Base-by-base conservation (phyloP, 2,888 invertebrate genomes). In the Athetis lepigone region DNA sequence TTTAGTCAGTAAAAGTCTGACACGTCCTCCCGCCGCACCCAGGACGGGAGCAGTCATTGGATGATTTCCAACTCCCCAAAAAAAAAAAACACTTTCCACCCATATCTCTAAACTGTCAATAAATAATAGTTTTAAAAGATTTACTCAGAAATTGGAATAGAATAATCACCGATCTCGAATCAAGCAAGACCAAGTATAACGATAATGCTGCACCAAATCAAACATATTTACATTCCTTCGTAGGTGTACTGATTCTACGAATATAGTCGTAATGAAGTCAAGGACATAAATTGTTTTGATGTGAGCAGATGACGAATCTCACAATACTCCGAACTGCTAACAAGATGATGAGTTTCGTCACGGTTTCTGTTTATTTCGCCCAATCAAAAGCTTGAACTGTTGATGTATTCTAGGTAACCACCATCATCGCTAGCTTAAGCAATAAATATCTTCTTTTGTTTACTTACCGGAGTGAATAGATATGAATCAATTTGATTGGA, bases 401-500 rank as follows among this genome's bases (percentile, higher is more conserved):
- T 16, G 2, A 19, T 2, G 25, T 19, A 6, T 43, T 39, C 18
- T 36, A 50, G 40, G 11, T n/a, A 72, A 16, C n/a, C 33, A 18
- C n/a, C 43, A 19, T 13, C 19, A 13, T 33, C n/a, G n/a, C n/a
- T n/a, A n/a, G 19, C 18, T 6, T 49, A 13, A 18, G n/a, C 11
- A 16, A 25, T 42, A 18, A 57, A 71, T 42, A 45, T 55, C n/a
- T 36, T 55, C n/a, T 50, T 50, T 54, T 72, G 54, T 73, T 62
- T 67, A 50, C 62, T 40, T 39, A 49, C 27, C 42, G n/a, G 50
- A 63, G 59, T 67, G 74, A 74, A 57, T 54, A 58, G 46, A 56
- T 21, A 39, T 47, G 49, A 52, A 75, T 68, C 42, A 58, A 58
- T 75, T 69, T 58, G 47, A 51, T 75, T 58, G 69, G 25, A 75